These are phyloP conservation scores for Drosophila pallidifrons DNA, from an alignment of 1,140 invertebrate genomes.

Conservation along the genomic window DNA sequence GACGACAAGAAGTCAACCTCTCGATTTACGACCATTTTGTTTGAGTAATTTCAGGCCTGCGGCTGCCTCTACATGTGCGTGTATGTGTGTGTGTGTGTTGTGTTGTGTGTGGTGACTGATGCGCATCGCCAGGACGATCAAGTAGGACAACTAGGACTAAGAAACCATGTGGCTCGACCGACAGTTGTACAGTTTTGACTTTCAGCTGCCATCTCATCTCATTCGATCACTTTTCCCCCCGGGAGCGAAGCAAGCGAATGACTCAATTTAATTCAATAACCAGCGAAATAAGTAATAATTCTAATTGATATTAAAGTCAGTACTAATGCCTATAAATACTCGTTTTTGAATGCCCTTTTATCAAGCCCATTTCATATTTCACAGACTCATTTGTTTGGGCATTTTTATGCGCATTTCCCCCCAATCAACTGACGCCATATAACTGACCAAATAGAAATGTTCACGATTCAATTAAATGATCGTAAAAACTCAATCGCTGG, in stretches of 20 bases:
- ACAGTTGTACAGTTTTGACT: constrained; percentile 78
- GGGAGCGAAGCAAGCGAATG: constrained; percentile 30
- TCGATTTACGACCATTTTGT: constrained; percentile 85
- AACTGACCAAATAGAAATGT: constrained; percentile 64
- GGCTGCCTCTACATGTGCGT: background rate
- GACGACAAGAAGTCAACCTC: constrained; percentile 84
- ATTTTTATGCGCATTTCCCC: constrained; percentile 42
- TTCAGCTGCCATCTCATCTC: constrained; percentile 63
- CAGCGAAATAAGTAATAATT: constrained; percentile 32
- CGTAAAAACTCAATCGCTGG: constrained; percentile 66
- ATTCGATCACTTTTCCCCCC: background rate
- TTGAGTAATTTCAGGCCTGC: constrained; percentile 74
- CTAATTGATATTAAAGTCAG: constrained; percentile 4
- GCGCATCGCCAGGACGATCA: constrained; percentile 45
- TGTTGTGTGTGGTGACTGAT: constrained; percentile 48
- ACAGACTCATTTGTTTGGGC: constrained; percentile 62
- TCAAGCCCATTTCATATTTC: constrained; percentile 59
- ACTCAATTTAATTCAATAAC: constrained; percentile 56
- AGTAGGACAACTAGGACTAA: background rate
- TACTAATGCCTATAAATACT: constrained; percentile 29
- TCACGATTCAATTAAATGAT: constrained; percentile 79
- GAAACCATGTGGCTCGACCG: constrained; percentile 58
- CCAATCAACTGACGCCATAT: constrained; percentile 48
- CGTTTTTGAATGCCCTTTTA: constrained; percentile 41
- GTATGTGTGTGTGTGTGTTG: constrained; percentile 8